Evolutionary conservation across 2,113 vertebrate species (phyloP), one percentile per base, ranked within the genome.

Genomic region (Toxostoma redivivum): DNA sequence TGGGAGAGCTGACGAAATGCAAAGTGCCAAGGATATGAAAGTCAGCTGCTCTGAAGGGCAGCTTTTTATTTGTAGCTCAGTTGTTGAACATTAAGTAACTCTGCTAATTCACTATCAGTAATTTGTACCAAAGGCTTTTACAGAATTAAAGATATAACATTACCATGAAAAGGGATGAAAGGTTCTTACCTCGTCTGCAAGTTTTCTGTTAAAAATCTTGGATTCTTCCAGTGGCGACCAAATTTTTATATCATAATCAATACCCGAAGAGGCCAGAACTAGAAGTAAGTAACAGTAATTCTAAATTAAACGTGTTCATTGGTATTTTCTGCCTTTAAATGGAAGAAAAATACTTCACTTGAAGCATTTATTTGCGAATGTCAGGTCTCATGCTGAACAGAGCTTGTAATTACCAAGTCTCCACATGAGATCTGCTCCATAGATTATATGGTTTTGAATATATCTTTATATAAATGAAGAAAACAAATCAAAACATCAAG

Each of bases 241-340:
- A 82, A 99, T 99, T 98, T 99, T 99, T 97, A 99, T 99, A 86
- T 99, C 99, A 70, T 99, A 99, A 98, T 99, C 99, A 90, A 99
- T 99, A 93, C 99, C 99, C 73, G 99, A 99, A 85, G 99, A 99
- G 38, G 99, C 99, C 88, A 99, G 98, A 98, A 99, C 99, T 99
- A 97, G 82, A 98, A 98, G 50, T 27, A 73, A 95, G 23, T 3
- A 86, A 81, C 4, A 87, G 40, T 13, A 61, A 47, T 61, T 94
- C 28, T 66, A 82, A 95, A 88, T 85, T 66, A 94, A 40, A 76
- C 31, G 19, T 11, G 18, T 86, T 79, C 72, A 70, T 4, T 30
- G 67, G 15, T 45, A 58, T 78, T 85, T 94, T 74, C 24, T 72
- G 25, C 44, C 53, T 30, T 74, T 82, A 66, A 53, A 11, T 45